phyloP scores from a whole-genome alignment of 1,140 invertebrate genomes.

The Reticulitermes speratus region DNA sequence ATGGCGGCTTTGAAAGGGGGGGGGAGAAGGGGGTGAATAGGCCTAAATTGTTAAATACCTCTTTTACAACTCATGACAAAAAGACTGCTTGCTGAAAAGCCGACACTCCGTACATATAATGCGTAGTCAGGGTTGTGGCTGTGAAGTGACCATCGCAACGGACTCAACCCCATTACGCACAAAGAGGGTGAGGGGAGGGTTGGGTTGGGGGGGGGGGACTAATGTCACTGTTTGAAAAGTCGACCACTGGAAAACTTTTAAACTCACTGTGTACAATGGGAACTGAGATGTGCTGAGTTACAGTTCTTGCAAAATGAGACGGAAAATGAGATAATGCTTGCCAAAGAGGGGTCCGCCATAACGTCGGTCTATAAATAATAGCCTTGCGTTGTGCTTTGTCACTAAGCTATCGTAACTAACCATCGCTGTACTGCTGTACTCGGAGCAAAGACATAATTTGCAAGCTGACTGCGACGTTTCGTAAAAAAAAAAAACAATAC shows the following conservation, averaged over 20 bases:
- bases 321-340: background rate
- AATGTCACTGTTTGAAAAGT: background rate
- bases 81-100: background rate
- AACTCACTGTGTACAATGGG: background rate
- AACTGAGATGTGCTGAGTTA: too few species aligned
- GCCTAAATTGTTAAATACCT: background rate
- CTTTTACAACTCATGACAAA: background rate
- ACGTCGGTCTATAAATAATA: background rate
- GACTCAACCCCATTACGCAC: background rate
- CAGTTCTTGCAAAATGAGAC: background rate
- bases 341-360: background rate
- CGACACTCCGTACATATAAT: background rate
- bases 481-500: too few species aligned
- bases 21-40: too few species aligned
- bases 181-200: too few species aligned
- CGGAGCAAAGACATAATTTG: too few species aligned
- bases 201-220: background rate
- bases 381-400: background rate
- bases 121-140: background rate
- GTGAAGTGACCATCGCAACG: background rate
- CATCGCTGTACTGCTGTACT: too few species aligned
- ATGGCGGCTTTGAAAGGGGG: background rate
- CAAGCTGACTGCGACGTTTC: too few species aligned
- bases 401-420: too few species aligned
- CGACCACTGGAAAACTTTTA: conserved; percentile 5